Percentiles rank a stretch among this genome's conserved stretches.
phyloP scores from a whole-genome alignment of 2,888 invertebrate species.

The Chaitophorus viminalis region DNA sequence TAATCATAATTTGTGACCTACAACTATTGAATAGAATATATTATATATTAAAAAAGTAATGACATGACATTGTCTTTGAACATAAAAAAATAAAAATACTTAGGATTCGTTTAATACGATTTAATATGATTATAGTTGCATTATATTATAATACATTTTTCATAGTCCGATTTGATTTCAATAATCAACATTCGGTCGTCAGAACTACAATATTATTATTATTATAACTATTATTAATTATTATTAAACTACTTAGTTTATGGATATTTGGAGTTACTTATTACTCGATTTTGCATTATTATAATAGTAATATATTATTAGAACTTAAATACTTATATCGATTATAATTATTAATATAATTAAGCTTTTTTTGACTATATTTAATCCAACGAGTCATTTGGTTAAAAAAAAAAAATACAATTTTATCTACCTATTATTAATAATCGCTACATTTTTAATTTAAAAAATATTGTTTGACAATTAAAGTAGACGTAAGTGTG shows the following conservation, averaged over 20 bases:
- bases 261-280: conserved; percentile 30
- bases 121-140: background rate
- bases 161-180: conserved; percentile 7
- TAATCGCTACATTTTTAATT: too few species aligned
- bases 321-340: conserved; percentile 33
- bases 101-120: background rate
- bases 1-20: background rate
- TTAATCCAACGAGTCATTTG: conserved; percentile 21
- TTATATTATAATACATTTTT: too few species aligned
- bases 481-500: background rate
- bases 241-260: conserved; percentile 39
- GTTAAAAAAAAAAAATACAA: conserved; percentile 2
- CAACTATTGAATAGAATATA: too few species aligned
- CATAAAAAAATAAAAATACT: background rate
- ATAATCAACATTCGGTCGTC: background rate
- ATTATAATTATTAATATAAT: conserved; percentile 2
- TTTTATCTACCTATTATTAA: conserved; percentile 2
- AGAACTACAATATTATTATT: conserved; percentile 9
- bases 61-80: too few species aligned
- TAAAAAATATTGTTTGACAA: too few species aligned
- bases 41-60: too few species aligned
- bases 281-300: conserved; percentile 33
- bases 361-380: conserved; percentile 29
- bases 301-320: background rate
- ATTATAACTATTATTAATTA: conserved; percentile 11